Percentiles rank a stretch among this genome's conserved stretches.
Evolutionary conservation across 2,113 vertebrate genomes (phyloP).

Genomic region (Phrynosoma blainvillii): DNA sequence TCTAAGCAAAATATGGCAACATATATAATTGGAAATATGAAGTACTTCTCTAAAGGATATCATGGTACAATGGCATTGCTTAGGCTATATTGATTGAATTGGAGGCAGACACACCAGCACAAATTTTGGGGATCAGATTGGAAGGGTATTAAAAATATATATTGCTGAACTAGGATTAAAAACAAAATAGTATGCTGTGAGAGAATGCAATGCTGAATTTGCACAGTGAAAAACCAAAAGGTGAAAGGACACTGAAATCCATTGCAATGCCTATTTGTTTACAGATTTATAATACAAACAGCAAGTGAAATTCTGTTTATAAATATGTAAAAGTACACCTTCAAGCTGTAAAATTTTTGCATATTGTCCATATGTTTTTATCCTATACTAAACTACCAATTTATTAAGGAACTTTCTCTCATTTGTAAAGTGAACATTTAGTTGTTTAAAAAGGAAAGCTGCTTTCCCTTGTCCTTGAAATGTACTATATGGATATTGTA

Average conservation of each 20-base stretch:
- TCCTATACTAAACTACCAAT: conserved; percentile 29
- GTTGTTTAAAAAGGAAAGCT: conserved; percentile 72
- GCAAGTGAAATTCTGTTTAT: not conserved
- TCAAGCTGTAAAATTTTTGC: conserved; percentile 15
- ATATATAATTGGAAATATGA: not conserved
- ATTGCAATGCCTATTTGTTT: not conserved
- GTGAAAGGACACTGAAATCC: not conserved
- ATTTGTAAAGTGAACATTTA: conserved; percentile 60
- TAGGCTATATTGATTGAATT: not conserved
- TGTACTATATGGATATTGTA: conserved; percentile 77
- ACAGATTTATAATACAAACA: conserved; percentile 23
- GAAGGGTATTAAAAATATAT: not conserved
- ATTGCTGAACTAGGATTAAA: not conserved
- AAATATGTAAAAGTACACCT: conserved; percentile 30
- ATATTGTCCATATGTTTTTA: conserved; percentile 10
- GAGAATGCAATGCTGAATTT: not conserved
- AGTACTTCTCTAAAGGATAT: not conserved
- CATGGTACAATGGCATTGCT: not conserved
- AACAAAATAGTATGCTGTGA: not conserved
- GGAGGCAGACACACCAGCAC: not conserved
- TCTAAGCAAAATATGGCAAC: not conserved
- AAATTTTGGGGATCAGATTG: not conserved
- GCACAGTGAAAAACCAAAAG: not conserved
- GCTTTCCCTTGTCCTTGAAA: conserved; percentile 72
- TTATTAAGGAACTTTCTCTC: conserved; percentile 62